These are phyloP conservation scores for Serripes groenlandicus DNA, from an alignment of 2,888 invertebrate species.

Conservation along the genomic window DNA sequence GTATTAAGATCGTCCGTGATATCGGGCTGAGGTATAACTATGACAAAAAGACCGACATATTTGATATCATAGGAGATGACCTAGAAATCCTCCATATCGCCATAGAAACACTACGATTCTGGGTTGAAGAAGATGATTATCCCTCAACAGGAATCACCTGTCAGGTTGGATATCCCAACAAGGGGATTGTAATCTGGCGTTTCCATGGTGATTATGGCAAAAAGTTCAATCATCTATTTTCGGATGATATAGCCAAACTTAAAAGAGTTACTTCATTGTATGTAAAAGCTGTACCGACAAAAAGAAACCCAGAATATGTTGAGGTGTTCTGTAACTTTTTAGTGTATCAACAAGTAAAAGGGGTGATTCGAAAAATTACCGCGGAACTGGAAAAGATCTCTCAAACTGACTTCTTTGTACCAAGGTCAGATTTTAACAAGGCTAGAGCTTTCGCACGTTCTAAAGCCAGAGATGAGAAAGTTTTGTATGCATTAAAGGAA, in stretches of 20 bases:
- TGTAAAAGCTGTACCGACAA: slow-evolving; percentile 62
- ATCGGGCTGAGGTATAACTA: slow-evolving; percentile 48
- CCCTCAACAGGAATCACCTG: slow-evolving; percentile 62
- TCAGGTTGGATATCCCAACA: slow-evolving; percentile 65
- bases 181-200: slow-evolving; percentile 59
- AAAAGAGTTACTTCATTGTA: slow-evolving; percentile 50
- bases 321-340: slow-evolving; percentile 62
- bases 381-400: slow-evolving; percentile 46
- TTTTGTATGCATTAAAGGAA: slow-evolving; percentile 62
- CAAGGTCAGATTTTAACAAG: slow-evolving; percentile 50
- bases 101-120: slow-evolving; percentile 59
- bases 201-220: slow-evolving; percentile 65
- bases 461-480: slow-evolving; percentile 46
- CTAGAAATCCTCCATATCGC: slow-evolving; percentile 59
- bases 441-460: slow-evolving; percentile 58
- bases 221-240: slow-evolving; percentile 63
- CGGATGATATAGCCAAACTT: slow-evolving; percentile 49
- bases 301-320: slow-evolving; percentile 58
- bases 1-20: slow-evolving; percentile 53
- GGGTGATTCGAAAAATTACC: slow-evolving; percentile 41
- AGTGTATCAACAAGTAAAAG: slow-evolving; percentile 53
- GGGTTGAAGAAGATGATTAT: slow-evolving; percentile 61
- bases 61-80: slow-evolving; percentile 63
- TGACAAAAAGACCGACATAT: slow-evolving; percentile 34
- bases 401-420: slow-evolving; percentile 63